These are phyloP conservation scores for Macroteleia sp. DNA, from an alignment of 2,888 invertebrate genomes.

Conservation along the genomic window DNA sequence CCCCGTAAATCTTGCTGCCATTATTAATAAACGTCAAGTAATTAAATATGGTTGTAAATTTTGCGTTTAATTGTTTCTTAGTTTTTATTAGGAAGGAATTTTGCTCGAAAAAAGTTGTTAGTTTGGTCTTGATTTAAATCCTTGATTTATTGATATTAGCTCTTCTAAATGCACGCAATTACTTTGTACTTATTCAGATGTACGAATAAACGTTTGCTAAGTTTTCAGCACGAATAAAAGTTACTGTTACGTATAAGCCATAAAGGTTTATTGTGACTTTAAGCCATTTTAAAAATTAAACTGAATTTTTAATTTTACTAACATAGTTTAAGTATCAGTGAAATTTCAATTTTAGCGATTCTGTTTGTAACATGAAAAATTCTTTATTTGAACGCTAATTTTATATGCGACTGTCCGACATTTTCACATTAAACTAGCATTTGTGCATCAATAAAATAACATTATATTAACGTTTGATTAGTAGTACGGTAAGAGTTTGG, in stretches of 20 bases:
- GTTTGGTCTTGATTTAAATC: not conserved
- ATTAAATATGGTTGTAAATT: conserved; percentile 43
- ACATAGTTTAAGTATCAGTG: too few relatives aligned
- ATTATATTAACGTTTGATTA: too few relatives aligned
- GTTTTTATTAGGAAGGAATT: conserved; percentile 6
- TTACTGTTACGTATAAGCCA: not conserved
- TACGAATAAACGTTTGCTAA: not conserved
- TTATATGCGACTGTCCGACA: too few relatives aligned
- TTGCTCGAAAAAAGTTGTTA: conserved; percentile 2
- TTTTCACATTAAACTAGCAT: too few relatives aligned
- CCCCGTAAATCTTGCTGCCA: conserved; percentile 48
- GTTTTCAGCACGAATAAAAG: not conserved
- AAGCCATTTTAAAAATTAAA: not conserved
- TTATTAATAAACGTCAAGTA: conserved; percentile 55
- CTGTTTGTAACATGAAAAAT: too few relatives aligned
- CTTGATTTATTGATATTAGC: conserved; percentile 25
- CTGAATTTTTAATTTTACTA: too few relatives aligned
- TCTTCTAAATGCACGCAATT: not conserved
- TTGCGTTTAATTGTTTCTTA: conserved; percentile 30
- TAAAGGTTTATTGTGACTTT: not conserved
- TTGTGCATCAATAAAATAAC: too few relatives aligned
- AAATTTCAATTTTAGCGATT: too few relatives aligned
- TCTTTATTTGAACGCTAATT: too few relatives aligned
- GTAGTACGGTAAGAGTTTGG: too few relatives aligned
- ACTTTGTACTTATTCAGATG: not conserved